These are phyloP conservation scores for Sylvietta virens DNA, from an alignment of 2,113 vertebrate species.

Conservation along the genomic window DNA sequence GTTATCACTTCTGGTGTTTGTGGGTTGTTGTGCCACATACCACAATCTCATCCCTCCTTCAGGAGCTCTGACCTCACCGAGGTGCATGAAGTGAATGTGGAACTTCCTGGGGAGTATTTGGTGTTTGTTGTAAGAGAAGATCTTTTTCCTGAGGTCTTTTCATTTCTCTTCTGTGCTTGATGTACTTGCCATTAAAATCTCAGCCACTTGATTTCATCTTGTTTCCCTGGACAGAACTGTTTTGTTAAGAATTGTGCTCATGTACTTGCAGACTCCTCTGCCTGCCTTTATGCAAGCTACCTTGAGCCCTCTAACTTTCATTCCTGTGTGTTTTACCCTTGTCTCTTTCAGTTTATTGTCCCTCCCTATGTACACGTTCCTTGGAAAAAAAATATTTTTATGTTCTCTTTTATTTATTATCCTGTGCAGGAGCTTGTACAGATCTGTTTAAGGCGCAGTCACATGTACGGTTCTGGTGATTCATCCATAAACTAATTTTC, in stretches of 20 bases:
- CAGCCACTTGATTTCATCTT: not conserved
- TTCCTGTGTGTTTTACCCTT: not conserved
- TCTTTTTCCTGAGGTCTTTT: not conserved
- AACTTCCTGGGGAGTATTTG: not conserved
- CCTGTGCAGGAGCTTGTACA: not conserved
- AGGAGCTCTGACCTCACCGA: not conserved
- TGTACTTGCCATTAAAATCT: not conserved
- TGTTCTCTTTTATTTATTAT: not conserved
- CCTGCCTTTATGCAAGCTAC: not conserved
- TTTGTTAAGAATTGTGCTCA: not conserved
- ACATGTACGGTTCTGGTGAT: not conserved
- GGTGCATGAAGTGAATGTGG: not conserved
- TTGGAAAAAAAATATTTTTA: not conserved
- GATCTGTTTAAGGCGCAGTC: not conserved
- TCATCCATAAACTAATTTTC: not conserved
- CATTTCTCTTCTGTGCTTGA: not conserved
- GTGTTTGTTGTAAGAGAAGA: not conserved
- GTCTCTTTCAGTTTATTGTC: not conserved
- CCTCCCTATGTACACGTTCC: accelerated
- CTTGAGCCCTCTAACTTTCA: not conserved
- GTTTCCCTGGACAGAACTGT: not conserved
- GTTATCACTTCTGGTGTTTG: not conserved
- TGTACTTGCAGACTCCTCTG: not conserved
- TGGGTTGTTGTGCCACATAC: not conserved
- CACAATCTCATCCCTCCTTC: not conserved